A percentile compares a stretch with the other conserved stretches of the same genome.
Evolutionary conservation across 2,797 vertebrate species (phyloP).

Genomic region (Lepus townsendii): DNA sequence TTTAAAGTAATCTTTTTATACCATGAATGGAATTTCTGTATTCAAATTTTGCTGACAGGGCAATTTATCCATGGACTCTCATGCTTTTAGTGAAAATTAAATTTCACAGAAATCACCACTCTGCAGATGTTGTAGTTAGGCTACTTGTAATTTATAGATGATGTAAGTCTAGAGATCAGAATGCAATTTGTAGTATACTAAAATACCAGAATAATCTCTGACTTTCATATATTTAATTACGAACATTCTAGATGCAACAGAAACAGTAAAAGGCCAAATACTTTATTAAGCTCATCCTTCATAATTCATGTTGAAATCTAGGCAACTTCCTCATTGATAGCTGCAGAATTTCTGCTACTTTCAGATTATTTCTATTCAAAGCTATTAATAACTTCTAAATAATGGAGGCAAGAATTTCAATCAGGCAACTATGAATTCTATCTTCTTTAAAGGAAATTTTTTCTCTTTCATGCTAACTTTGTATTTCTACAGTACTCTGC

Average conservation of each 20-base stretch:
- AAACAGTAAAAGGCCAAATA: constrained; percentile 23
- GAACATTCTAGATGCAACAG: constrained; percentile 51
- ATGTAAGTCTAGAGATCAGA: constrained; percentile 67
- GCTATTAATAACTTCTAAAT: constrained; percentile 30
- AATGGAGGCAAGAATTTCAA: constrained; percentile 53
- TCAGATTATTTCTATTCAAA: constrained; percentile 54
- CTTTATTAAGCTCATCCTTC: not conserved
- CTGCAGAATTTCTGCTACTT: constrained; percentile 56
- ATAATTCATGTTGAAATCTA: constrained; percentile 70
- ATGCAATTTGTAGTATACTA: constrained; percentile 22
- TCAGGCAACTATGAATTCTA: not conserved
- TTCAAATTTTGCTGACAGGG: constrained; percentile 81
- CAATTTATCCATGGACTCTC: constrained; percentile 81
- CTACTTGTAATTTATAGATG: constrained; percentile 80
- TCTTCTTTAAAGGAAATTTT: constrained; percentile 43
- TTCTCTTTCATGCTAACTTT: constrained; percentile 25
- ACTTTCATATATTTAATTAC: constrained; percentile 76
- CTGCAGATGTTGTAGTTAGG: constrained; percentile 75
- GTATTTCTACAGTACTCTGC: not conserved
- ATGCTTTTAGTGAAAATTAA: constrained; percentile 87
- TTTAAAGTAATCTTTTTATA: constrained; percentile 80
- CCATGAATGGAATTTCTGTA: constrained; percentile 75
- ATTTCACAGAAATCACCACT: constrained; percentile 74
- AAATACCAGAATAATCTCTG: constrained; percentile 69
- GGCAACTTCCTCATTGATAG: not conserved